Percentiles rank a stretch among this genome's conserved stretches.
These are phyloP conservation scores for Anthonomus grandis DNA, from an alignment of 1,140 invertebrate species.

Conservation along the genomic window DNA sequence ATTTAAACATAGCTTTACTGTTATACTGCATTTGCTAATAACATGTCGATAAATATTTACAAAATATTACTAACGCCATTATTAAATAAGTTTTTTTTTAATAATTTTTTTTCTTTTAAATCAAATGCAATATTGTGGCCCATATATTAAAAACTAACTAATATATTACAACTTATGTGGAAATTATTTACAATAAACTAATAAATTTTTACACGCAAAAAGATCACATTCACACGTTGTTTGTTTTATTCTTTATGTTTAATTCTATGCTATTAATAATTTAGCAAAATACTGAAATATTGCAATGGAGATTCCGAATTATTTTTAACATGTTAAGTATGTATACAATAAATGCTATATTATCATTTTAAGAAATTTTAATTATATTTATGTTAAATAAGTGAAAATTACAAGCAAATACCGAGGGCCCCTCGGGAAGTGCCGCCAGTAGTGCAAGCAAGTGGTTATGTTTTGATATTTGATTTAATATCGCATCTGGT, in stretches of 20 bases:
- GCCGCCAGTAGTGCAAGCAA: too few relatives aligned
- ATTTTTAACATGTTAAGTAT: constrained; percentile 9
- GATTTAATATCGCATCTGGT: background rate
- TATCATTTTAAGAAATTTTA: constrained; percentile 1
- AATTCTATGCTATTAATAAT: constrained; percentile 35
- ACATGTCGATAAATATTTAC: constrained; percentile 21
- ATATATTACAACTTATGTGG: background rate
- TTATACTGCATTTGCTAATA: constrained; percentile 35
- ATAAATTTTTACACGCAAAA: constrained; percentile 15
- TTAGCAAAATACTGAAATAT: constrained; percentile 45
- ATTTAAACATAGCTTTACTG: constrained; percentile 40
- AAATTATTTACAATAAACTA: constrained; percentile 26
- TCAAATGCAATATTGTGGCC: constrained; percentile 37
- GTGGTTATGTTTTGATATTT: background rate
- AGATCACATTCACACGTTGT: constrained; percentile 41
- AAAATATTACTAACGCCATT: constrained; percentile 23
- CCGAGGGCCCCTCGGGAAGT: too few relatives aligned
- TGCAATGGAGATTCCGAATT: constrained; percentile 40
- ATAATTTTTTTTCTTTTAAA: constrained; percentile 30
- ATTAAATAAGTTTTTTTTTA: constrained; percentile 18
- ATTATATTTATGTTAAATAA: background rate
- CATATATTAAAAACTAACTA: constrained; percentile 27
- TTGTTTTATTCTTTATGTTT: too few relatives aligned
- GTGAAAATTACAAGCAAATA: too few relatives aligned
- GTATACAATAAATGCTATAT: constrained; percentile 27